Percentiles rank a stretch among this genome's conserved stretches.
Conservation (phyloP, 2,113 vertebrate species). For the Aix galericulata region DNA sequence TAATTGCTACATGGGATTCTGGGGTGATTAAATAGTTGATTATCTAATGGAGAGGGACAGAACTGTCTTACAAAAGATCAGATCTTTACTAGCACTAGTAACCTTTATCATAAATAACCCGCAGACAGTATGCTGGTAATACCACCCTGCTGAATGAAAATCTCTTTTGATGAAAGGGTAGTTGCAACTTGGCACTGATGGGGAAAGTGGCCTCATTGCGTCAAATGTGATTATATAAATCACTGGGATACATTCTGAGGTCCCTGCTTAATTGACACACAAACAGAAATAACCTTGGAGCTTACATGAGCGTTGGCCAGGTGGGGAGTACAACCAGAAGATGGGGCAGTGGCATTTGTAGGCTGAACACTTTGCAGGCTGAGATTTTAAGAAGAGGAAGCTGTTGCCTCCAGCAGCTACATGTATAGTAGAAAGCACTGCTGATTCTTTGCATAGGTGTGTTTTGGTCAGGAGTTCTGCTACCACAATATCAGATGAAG, state of each 20-base stretch:
- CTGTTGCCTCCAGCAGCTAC: not conserved
- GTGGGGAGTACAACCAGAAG: not conserved
- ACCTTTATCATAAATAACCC: not conserved
- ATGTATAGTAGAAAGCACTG: not conserved
- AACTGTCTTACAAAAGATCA: not conserved
- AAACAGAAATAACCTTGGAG: not conserved
- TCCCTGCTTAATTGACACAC: not conserved
- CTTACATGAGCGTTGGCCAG: not conserved
- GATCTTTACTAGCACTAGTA: not conserved
- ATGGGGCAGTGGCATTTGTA: not conserved
- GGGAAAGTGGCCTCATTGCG: not conserved
- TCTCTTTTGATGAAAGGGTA: not conserved
- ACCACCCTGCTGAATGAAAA: not conserved
- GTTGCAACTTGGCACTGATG: not conserved
- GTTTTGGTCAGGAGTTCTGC: not conserved
- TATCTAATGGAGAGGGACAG: not conserved
- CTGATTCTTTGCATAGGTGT: not conserved
- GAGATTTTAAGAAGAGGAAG: not conserved
- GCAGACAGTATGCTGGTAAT: not conserved
- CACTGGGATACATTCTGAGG: not conserved
- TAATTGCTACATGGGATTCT: not conserved
- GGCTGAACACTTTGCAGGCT: not conserved
- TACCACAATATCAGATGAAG: not conserved
- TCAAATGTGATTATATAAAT: conserved; percentile 9
- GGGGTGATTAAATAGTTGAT: not conserved